Conservation (phyloP, 2,888 invertebrate species). For the Lasioglossum malachurum region DNA sequence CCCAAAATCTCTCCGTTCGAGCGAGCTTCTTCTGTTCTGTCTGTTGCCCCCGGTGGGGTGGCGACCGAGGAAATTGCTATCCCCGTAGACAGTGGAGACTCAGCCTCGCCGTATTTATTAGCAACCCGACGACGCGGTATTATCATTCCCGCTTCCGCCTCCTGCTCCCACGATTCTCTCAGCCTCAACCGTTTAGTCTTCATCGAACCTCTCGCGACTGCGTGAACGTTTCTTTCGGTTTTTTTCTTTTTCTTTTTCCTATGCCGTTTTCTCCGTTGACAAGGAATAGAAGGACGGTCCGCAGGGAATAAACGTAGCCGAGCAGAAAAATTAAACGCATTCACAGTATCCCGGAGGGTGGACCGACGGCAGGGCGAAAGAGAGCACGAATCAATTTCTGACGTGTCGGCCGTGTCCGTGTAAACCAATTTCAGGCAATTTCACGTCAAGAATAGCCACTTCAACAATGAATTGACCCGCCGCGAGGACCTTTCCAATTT, state of each 20-base stretch:
- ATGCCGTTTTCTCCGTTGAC: background rate
- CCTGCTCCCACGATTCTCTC: background rate
- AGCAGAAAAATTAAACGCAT: constrained; percentile 78
- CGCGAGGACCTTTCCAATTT: constrained; percentile 83
- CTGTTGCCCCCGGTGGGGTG: background rate
- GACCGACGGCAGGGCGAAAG: background rate
- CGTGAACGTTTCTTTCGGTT: background rate
- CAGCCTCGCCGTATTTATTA: constrained; percentile 33
- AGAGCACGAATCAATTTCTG: constrained; percentile 82
- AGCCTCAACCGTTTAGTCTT: background rate
- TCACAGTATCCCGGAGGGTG: constrained; percentile 62
- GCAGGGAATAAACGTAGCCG: constrained; percentile 72
- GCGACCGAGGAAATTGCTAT: constrained; percentile 29
- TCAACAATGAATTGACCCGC: constrained; percentile 83
- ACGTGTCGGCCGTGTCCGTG: constrained; percentile 78
- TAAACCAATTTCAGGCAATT: constrained; percentile 85
- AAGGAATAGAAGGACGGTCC: constrained; percentile 40
- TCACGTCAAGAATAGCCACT: constrained; percentile 84
- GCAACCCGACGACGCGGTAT: constrained; percentile 24
- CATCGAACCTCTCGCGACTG: background rate
- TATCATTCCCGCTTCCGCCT: constrained; percentile 32
- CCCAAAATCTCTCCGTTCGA: constrained; percentile 70
- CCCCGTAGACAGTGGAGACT: constrained; percentile 11
- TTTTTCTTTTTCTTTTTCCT: background rate
- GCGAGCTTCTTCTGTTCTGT: constrained; percentile 59